A percentile compares a stretch with the other conserved stretches of the same genome.
phyloP scores from a whole-genome alignment of 2,888 invertebrate genomes.

The Lithophane semibrunnea region DNA sequence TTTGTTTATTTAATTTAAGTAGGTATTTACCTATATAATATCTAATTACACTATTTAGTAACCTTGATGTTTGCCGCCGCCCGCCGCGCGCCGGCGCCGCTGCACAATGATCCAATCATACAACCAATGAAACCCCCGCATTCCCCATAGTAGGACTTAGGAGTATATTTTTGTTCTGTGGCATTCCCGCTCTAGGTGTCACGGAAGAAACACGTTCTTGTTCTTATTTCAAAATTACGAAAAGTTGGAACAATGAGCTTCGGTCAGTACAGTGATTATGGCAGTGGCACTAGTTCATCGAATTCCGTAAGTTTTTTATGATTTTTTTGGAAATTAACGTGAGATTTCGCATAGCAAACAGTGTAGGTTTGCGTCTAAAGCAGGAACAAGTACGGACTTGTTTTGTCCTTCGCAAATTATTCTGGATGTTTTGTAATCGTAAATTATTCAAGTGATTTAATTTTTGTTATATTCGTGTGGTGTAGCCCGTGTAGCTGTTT shows the following conservation, averaged over 20 bases:
- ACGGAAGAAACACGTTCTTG: slow-evolving; percentile 53
- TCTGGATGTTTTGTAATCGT: neutral
- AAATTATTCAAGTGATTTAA: neutral
- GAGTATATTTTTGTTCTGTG: no score
- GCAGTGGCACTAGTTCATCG: slow-evolving; percentile 73
- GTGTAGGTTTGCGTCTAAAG: neutral
- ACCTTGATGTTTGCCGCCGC: no score
- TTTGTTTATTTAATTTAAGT: no score
- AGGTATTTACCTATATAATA: no score
- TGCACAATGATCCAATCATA: no score
- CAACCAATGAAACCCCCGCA: no score
- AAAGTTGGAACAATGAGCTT: slow-evolving; percentile 64
- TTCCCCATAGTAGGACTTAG: no score
- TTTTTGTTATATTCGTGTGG: neutral
- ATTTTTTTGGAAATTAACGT: neutral
- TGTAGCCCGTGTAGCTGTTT: neutral
- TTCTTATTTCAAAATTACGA: slow-evolving; percentile 59
- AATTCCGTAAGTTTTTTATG: slow-evolving; percentile 75
- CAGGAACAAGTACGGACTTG: slow-evolving; percentile 45
- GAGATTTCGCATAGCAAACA: neutral
- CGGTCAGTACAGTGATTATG: slow-evolving; percentile 73
- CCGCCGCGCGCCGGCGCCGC: no score
- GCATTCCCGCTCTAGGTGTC: slow-evolving; percentile 62
- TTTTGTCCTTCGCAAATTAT: neutral
- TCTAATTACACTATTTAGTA: no score